Conservation (phyloP, 2,888 invertebrate genomes). For the Limnephilus lunatus region DNA sequence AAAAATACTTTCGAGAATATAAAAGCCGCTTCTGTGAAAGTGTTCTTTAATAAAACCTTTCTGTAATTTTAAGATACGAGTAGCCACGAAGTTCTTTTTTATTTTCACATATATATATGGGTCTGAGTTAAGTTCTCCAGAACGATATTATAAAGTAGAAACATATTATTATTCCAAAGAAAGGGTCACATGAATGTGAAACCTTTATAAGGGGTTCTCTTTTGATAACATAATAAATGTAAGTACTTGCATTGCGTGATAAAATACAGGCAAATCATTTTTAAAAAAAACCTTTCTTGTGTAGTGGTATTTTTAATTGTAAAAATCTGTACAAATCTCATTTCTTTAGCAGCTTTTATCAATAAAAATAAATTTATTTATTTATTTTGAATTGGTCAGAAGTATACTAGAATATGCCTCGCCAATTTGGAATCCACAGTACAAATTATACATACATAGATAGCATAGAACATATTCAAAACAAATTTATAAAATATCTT, state of each 20-base stretch:
- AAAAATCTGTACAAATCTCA: background rate
- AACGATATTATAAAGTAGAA: constrained; percentile 36
- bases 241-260: background rate
- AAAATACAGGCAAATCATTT: too few species aligned
- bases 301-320: too few species aligned
- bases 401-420: too few species aligned
- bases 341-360: background rate
- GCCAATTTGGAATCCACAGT: too few species aligned
- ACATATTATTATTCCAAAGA: constrained; percentile 18
- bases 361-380: background rate
- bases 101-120: background rate
- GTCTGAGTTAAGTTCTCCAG: background rate
- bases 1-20: background rate
- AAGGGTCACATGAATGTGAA: constrained; percentile 5
- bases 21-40: background rate
- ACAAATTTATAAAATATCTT: too few species aligned
- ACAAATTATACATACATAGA: too few species aligned
- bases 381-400: too few species aligned
- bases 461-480: too few species aligned
- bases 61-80: background rate
- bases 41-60: background rate
- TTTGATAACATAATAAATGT: background rate
- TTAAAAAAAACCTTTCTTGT: too few species aligned
- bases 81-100: background rate
- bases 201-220: background rate